Base-by-base conservation (phyloP, 2,797 vertebrate species). In the Cercopithecus petaurista region DNA sequence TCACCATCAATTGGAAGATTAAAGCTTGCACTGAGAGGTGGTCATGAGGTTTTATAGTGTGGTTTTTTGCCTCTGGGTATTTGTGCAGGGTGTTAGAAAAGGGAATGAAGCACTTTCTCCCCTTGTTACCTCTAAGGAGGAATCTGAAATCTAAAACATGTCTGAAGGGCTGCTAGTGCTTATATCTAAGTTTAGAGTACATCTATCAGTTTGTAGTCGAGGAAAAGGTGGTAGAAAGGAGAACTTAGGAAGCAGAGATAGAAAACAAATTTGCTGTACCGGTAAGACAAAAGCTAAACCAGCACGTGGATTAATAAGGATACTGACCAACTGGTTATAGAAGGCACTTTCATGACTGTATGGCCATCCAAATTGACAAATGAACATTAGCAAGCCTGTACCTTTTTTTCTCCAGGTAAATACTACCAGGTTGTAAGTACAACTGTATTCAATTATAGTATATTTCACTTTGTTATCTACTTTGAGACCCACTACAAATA, bases 401-500 rank as follows among this genome's bases (percentile, higher is more conserved):
- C 46, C 50, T 83, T 80, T 46, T 46, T 36, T 61, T 33, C 24
- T 64, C 48, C n/a, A 77, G 9, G 39, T 94, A 95, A 81, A 93
- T 52, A 92, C 22, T 80, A 26, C 50, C n/a, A 72, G 48, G 24
- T 83, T 92, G 0, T 87, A 93, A 93, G 17, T 72, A 50, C 6
- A 95, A 59, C 50, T 76, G 5, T 64, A 39, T 84, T 88, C 43
- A 86, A 22, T 46, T 26, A 92, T 43, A 75, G 79, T 64, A 50
- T 61, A 79, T 39, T 93, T 90, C 72, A 64, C 46, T 72, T 15
- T 85, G 11, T 28, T 85, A 64, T 10, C n/a, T 94, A 93, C 41
- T 89, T 93, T 96, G 64, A 92, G 43, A 96, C 88, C n/a, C 26
- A 80, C 33, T 92, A 64, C 21, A 94, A 95, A 92, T 82, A 86